Evolutionary conservation across 2,888 invertebrate genomes (phyloP).

Genomic region (Ophonus ardosiacus): DNA sequence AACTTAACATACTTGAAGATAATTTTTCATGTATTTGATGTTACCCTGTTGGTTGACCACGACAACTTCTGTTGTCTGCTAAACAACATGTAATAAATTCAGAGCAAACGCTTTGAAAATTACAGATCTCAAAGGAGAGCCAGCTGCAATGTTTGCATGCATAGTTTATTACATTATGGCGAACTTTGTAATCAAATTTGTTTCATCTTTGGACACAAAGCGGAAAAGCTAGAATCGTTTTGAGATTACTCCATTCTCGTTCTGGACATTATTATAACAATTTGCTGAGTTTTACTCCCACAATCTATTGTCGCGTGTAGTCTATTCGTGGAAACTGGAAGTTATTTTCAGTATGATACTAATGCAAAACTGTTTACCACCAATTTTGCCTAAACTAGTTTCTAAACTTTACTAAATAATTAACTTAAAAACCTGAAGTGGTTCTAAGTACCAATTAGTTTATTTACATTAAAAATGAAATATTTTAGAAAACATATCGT

Average conservation of each 20-base stretch:
- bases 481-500: too few species aligned
- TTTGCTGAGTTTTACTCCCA: neutral
- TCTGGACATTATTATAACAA: neutral
- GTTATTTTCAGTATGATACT: neutral
- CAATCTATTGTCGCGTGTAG: neutral
- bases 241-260: conserved; percentile 1
- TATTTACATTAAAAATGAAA: too few species aligned
- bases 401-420: too few species aligned
- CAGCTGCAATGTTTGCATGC: conserved; percentile 46
- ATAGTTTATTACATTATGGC: conserved; percentile 51
- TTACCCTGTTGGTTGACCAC: conserved; percentile 24
- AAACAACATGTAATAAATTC: conserved; percentile 48
- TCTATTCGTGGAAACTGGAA: neutral
- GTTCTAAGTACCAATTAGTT: too few species aligned
- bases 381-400: too few species aligned
- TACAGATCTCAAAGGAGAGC: conserved; percentile 46
- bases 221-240: conserved; percentile 34
- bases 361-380: neutral
- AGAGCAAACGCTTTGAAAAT: conserved; percentile 36
- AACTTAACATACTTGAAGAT: neutral
- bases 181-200: conserved; percentile 50
- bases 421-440: too few species aligned
- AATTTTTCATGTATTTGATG: neutral
- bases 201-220: conserved; percentile 51
- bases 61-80: conserved; percentile 25